phyloP scores from a whole-genome alignment of 2,113 vertebrate species.

The Cynocephalus volans region DNA sequence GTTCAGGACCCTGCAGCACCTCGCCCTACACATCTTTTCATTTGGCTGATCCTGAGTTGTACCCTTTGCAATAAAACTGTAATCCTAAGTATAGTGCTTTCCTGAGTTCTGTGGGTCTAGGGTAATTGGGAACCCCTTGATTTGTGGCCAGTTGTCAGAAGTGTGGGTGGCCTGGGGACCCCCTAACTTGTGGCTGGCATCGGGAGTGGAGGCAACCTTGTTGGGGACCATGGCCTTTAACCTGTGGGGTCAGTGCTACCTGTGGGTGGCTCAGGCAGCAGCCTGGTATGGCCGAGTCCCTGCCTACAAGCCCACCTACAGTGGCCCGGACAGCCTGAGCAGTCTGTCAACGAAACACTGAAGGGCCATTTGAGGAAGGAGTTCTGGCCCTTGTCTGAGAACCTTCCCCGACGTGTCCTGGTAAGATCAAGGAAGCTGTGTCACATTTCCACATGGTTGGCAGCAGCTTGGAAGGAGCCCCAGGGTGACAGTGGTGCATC shows the following conservation, averaged over 20 bases:
- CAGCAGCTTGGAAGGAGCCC: not conserved
- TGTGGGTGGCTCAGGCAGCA: not conserved
- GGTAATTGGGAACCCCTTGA: rapidly evolving
- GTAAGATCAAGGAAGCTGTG: rapidly evolving
- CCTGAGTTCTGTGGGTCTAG: not conserved
- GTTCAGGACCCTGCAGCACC: too few relatives aligned
- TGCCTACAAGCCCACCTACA: rapidly evolving
- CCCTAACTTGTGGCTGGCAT: rapidly evolving
- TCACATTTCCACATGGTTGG: too few relatives aligned
- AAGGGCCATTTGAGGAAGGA: rapidly evolving
- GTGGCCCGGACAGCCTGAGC: rapidly evolving
- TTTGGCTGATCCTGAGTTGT: rapidly evolving
- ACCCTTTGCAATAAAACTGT: rapidly evolving
- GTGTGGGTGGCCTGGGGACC: rapidly evolving
- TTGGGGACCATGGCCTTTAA: not conserved
- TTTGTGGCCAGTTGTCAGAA: not conserved
- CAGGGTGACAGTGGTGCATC: rapidly evolving
- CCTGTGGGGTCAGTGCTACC: rapidly evolving
- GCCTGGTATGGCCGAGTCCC: not conserved
- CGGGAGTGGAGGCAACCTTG: too few relatives aligned
- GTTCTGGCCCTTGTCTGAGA: rapidly evolving
- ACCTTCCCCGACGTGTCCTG: rapidly evolving
- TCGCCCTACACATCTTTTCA: too few relatives aligned
- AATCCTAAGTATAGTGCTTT: rapidly evolving
- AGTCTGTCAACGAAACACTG: not conserved